Evolutionary conservation across 2,888 invertebrate species (phyloP).

Genomic region (Eupeodes latifasciatus): DNA sequence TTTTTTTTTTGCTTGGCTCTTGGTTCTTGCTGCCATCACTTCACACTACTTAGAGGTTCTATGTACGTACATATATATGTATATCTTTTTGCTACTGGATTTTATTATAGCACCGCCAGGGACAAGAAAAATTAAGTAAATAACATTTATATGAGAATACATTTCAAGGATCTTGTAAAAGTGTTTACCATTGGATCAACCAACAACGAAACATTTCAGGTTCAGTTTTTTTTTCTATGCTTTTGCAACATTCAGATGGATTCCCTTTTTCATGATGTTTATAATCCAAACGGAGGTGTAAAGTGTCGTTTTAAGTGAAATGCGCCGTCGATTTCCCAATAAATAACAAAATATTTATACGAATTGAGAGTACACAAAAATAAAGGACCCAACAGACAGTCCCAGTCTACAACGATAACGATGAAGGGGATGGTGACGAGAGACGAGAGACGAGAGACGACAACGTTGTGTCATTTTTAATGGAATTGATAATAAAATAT

Average conservation of each 20-base stretch:
- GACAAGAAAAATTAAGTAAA: slow-evolving; percentile 71
- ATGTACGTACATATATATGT: too few relatives aligned
- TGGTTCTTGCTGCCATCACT: slow-evolving; percentile 8
- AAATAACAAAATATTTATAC: slow-evolving; percentile 67
- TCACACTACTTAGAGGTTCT: slow-evolving; percentile 20
- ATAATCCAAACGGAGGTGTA: slow-evolving; percentile 45
- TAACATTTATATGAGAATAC: slow-evolving; percentile 74
- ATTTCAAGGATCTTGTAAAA: slow-evolving; percentile 68
- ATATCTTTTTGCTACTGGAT: slow-evolving; percentile 25
- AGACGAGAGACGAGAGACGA: not conserved
- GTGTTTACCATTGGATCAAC: slow-evolving; percentile 65
- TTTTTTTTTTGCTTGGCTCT: slow-evolving; percentile 9
- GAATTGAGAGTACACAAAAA: slow-evolving; percentile 23
- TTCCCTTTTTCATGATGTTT: not conserved
- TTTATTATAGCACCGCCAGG: slow-evolving; percentile 40
- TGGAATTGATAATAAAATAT: slow-evolving; percentile 64
- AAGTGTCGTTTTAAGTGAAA: slow-evolving; percentile 65
- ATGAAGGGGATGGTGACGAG: not conserved
- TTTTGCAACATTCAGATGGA: slow-evolving; percentile 3
- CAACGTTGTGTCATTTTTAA: slow-evolving; percentile 59
- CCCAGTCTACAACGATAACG: slow-evolving; percentile 3
- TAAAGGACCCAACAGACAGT: slow-evolving; percentile 54
- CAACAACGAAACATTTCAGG: slow-evolving; percentile 1
- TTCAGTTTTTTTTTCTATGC: not conserved
- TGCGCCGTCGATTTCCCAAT: slow-evolving; percentile 62